phyloP scores from a whole-genome alignment of 2,888 invertebrate species.

The Cryptocephalus primarius region DNA sequence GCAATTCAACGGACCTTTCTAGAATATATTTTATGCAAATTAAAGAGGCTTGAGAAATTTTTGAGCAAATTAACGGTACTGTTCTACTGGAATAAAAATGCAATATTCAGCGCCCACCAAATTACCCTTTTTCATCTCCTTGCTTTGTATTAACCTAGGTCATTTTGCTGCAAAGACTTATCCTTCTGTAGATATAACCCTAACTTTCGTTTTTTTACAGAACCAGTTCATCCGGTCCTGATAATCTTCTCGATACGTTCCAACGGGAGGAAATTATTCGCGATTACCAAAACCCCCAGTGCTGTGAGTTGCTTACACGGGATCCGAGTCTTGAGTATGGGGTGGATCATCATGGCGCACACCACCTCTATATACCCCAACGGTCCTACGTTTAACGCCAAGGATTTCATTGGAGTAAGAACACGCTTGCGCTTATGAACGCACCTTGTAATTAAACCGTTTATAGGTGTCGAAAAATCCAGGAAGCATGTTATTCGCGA shows the following conservation, averaged over 20 bases:
- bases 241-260: constrained; percentile 10
- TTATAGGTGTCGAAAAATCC: constrained; percentile 4
- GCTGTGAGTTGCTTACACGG: constrained; percentile 13
- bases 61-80: too few species aligned
- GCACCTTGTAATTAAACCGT: background rate
- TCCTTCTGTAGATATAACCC: too few species aligned
- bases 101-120: too few species aligned
- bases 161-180: too few species aligned
- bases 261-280: constrained; percentile 12
- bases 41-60: too few species aligned
- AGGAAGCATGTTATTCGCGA: constrained; percentile 2
- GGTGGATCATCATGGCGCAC: constrained; percentile 39
- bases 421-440: background rate
- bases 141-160: too few species aligned
- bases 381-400: constrained; percentile 11
- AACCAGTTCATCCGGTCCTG: constrained; percentile 2
- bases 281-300: constrained; percentile 5
- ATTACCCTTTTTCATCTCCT: too few species aligned
- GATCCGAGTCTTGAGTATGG: constrained; percentile 32
- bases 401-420: constrained; percentile 11
- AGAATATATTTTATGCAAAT: too few species aligned
- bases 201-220: constrained; percentile 4
- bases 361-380: constrained; percentile 20
- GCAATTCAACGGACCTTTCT: too few species aligned
- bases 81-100: too few species aligned